Conservation (phyloP, 2,797 vertebrate genomes). For the Acrossocheilus wenchowensis region DNA sequence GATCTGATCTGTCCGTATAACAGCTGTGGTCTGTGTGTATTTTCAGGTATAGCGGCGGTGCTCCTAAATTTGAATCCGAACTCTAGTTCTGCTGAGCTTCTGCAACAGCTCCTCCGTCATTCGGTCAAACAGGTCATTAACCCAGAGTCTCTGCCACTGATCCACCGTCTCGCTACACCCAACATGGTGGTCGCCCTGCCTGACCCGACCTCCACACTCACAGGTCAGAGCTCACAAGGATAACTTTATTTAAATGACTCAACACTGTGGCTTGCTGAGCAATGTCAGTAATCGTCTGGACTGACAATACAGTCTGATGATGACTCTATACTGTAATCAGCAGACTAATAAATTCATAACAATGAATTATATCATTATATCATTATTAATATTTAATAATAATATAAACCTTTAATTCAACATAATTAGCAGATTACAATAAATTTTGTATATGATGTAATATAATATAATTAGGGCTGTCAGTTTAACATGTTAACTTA, state of each 20-base stretch:
- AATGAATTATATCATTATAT: neutral
- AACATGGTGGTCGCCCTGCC: slow-evolving; percentile 82
- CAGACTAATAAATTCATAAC: neutral
- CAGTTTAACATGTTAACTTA: too few species aligned
- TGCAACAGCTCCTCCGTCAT: slow-evolving; percentile 81
- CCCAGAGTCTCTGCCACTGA: slow-evolving; percentile 74
- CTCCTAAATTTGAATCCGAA: slow-evolving; percentile 77
- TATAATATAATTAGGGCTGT: too few species aligned
- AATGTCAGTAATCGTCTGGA: neutral
- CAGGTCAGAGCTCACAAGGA: slow-evolving; percentile 24
- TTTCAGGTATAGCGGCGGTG: slow-evolving; percentile 82
- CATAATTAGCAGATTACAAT: neutral
- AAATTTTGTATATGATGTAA: neutral
- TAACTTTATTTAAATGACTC: neutral
- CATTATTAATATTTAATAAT: neutral
- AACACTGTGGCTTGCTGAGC: neutral
- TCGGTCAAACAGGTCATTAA: slow-evolving; percentile 78
- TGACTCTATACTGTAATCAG: neutral
- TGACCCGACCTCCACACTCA: slow-evolving; percentile 33
- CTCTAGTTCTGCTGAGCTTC: slow-evolving; percentile 76
- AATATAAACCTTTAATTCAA: neutral
- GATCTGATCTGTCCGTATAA: neutral
- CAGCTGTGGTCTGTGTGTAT: slow-evolving; percentile 8
- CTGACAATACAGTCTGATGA: neutral
- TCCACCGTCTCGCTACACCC: slow-evolving; percentile 79